Conservation (phyloP, 2,797 vertebrate genomes). For the Alectoris magna region DNA sequence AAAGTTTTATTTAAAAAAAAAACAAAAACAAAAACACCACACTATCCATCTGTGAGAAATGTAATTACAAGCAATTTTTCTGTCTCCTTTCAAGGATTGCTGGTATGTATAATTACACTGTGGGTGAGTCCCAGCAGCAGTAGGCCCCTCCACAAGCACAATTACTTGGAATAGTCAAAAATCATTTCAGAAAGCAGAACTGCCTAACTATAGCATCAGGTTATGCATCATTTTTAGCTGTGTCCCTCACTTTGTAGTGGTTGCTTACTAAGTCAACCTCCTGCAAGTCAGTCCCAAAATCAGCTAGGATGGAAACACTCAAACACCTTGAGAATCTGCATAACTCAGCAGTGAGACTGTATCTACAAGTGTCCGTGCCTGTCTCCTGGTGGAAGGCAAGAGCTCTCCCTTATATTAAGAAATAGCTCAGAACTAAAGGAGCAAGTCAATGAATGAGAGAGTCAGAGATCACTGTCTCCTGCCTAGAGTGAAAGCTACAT, state of each 20-base stretch:
- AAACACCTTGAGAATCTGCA: not conserved
- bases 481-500: not conserved
- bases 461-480: not conserved
- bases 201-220: fast-evolving
- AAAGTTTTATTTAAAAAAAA: not conserved
- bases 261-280: not conserved
- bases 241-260: not conserved
- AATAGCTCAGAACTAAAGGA: not conserved
- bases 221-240: not conserved
- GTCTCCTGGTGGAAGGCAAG: not conserved
- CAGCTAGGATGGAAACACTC: not conserved
- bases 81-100: not conserved
- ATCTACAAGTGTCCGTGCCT: not conserved
- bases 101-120: fast-evolving
- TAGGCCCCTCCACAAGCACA: not conserved
- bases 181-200: not conserved
- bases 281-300: not conserved
- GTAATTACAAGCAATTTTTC: not conserved
- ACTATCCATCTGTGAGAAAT: not conserved
- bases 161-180: not conserved
- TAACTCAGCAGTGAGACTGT: fast-evolving
- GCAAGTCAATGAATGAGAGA: not conserved
- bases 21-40: not conserved
- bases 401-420: not conserved
- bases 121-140: not conserved